Base-by-base conservation (phyloP, 2,113 vertebrate species). In the Crotophaga sulcirostris region DNA sequence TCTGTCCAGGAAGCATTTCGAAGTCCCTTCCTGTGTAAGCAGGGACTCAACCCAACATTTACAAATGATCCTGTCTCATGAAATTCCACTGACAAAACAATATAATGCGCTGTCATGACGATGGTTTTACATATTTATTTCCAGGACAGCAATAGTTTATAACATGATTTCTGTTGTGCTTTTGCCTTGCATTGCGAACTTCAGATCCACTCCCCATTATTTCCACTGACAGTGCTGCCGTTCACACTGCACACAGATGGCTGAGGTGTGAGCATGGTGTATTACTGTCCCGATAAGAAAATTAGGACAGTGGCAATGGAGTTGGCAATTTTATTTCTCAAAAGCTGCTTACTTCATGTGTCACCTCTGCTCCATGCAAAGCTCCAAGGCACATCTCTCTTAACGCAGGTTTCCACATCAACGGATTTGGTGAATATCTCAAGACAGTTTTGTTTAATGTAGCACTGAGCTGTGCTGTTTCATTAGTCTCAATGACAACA, bases 401-500 rank as follows among this genome's bases (percentile, higher is more conserved):
- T 60, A 93, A 86, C 52, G 55, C 10, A 3, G 16, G 11, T 79
- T 86, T 90, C 66, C 81, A 85, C 16, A 3, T 81, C 89, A 85
- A 79, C 44, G 64, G 72, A 78, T 77, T 79, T 78, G 85, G 89
- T 51, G 62, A 93, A n/a, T 87, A 63, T 38, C 79, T 95, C 87
- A 82, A 67, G 69, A 87, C 84, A 87, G 60, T 92, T 90, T 72
- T 91, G 89, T 86, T 90, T 94, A 93, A 92, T 66, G 62, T 73
- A 90, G 89, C 76, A 73, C 84, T 70, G 66, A 89, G 52, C 56
- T 90, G 83, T 75, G 80, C 54, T 79, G 68, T 93, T 96, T 95
- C 74, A 93, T 95, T 93, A 91, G 87, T 76, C 89, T 92, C 86
- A 79, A 14, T 74, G 68, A 95, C 77, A 94, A 81, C 77, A 93